These are phyloP conservation scores for Acleris sparsana DNA, from an alignment of 2,888 invertebrate genomes.

Conservation along the genomic window DNA sequence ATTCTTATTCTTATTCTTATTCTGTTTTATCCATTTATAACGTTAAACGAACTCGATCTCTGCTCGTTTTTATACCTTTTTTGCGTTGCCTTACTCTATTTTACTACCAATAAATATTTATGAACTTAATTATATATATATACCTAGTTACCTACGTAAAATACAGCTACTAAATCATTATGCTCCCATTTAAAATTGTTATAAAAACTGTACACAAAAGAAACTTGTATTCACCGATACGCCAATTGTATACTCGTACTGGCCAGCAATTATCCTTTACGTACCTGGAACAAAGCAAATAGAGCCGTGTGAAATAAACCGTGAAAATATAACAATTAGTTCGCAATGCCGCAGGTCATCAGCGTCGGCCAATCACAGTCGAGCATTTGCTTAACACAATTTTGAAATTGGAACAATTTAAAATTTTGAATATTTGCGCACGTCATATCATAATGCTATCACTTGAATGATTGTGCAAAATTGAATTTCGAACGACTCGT, in stretches of 20 bases:
- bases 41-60: no score
- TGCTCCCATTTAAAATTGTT: not conserved
- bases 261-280: constrained; percentile 31
- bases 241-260: constrained; percentile 2
- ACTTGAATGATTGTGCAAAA: no score
- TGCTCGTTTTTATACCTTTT: no score
- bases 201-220: not conserved
- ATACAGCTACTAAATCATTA: constrained; percentile 1
- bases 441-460: not conserved
- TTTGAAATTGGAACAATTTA: constrained; percentile 27
- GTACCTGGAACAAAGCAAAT: constrained; percentile 36
- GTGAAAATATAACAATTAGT: constrained; percentile 34
- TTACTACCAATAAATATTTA: no score
- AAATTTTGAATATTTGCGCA: not conserved
- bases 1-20: no score
- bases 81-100: no score
- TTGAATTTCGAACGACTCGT: no score
- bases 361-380: constrained; percentile 19
- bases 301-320: constrained; percentile 35
- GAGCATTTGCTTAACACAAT: not conserved
- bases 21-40: no score
- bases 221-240: constrained; percentile 15
- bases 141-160: no score
- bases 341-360: constrained; percentile 25
- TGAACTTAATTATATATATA: no score